These are phyloP conservation scores for Calameuta idolon DNA, from an alignment of 2,888 invertebrate genomes.

Conservation along the genomic window DNA sequence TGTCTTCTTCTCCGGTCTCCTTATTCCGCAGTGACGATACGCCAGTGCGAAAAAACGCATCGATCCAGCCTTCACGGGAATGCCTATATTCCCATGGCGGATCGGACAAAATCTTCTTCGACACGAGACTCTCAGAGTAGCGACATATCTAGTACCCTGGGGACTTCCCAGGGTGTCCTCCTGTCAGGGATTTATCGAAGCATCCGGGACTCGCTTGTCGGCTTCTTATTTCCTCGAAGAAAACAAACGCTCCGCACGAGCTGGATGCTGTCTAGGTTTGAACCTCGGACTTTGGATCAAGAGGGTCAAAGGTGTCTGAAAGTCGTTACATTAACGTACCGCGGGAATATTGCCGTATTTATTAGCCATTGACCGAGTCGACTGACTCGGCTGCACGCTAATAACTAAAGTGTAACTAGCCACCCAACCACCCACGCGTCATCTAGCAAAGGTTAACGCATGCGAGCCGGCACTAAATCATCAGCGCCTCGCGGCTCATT, in stretches of 20 bases:
- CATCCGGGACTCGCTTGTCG: background rate
- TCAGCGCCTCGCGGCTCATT: conserved; percentile 63
- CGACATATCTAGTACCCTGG: background rate
- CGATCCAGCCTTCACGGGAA: background rate
- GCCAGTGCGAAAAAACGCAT: background rate
- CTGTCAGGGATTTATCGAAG: background rate
- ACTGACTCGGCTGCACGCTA: conserved; percentile 26
- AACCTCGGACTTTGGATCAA: background rate
- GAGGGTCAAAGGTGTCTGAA: background rate
- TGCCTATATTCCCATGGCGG: background rate
- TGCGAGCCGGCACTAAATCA: conserved; percentile 57
- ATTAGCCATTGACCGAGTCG: conserved; percentile 29
- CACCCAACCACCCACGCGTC: conserved; percentile 49
- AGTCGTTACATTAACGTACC: background rate
- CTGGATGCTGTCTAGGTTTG: background rate
- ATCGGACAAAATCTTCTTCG: background rate
- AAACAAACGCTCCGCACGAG: background rate
- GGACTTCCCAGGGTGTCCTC: background rate
- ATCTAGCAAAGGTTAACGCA: conserved; percentile 52
- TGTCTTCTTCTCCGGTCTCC: background rate
- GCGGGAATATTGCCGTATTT: conserved; percentile 19
- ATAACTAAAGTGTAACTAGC: conserved; percentile 47
- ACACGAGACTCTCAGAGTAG: background rate
- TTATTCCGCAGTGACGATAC: background rate
- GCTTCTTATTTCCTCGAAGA: background rate